Conservation (phyloP, 2,797 vertebrate species). For the Okamejei kenojei region DNA sequence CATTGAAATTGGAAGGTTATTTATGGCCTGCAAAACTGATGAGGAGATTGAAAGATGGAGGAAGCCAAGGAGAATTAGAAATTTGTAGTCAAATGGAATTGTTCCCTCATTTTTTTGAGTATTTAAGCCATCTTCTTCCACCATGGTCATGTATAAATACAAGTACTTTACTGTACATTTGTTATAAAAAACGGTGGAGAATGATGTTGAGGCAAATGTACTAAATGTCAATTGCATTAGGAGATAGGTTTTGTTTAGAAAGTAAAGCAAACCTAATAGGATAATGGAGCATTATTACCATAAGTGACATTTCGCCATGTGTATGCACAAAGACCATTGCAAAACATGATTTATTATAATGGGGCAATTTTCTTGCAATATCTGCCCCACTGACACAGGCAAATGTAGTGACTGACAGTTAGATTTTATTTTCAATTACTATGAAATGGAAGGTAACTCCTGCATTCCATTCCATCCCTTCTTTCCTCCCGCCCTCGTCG, state of each 20-base stretch:
- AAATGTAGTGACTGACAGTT: neutral
- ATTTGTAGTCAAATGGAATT: neutral
- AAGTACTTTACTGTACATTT: neutral
- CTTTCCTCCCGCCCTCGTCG: too few species aligned
- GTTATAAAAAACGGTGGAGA: neutral
- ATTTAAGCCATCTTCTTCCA: neutral
- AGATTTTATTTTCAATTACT: neutral
- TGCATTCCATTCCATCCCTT: too few species aligned
- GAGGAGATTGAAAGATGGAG: neutral
- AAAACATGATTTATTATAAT: neutral
- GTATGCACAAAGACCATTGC: neutral
- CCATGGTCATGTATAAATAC: neutral
- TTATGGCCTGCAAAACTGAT: slow-evolving; percentile 39
- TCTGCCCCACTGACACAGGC: neutral
- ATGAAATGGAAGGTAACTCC: too few species aligned
- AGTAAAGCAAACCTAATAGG: neutral
- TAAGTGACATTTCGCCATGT: neutral
- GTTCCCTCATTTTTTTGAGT: neutral
- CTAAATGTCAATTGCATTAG: neutral
- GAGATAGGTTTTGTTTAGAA: neutral
- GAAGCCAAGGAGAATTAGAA: neutral
- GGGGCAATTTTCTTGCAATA: neutral
- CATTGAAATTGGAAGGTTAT: slow-evolving; percentile 32
- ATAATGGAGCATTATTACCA: neutral
- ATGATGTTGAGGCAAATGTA: neutral